Evolutionary conservation across 2,113 vertebrate genomes (phyloP).

Genomic region (Candoia aspera): DNA sequence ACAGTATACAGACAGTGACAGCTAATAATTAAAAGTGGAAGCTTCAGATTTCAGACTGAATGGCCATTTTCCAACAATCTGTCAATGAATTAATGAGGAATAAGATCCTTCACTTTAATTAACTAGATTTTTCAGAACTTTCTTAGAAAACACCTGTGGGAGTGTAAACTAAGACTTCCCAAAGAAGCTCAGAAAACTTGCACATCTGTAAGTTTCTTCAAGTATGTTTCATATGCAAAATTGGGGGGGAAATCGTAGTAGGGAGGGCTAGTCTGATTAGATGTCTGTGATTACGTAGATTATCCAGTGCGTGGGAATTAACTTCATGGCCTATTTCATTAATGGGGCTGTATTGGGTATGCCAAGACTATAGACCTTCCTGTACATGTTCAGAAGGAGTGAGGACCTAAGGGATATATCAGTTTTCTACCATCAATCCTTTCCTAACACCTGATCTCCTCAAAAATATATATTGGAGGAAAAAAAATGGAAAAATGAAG

Average conservation of each 20-base stretch:
- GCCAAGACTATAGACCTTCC: neutral
- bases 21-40: neutral
- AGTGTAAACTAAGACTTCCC: neutral
- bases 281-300: neutral
- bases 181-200: neutral
- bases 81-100: neutral
- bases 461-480: neutral
- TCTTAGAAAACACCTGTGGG: slow-evolving; percentile 12
- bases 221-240: neutral
- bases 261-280: neutral
- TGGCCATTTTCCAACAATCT: neutral
- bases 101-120: neutral
- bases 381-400: neutral
- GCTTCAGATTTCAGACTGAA: neutral
- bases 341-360: neutral
- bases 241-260: neutral
- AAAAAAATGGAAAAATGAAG: neutral
- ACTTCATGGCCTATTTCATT: neutral
- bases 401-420: neutral
- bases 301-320: neutral
- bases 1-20: neutral
- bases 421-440: neutral
- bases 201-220: neutral
- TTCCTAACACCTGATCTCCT: neutral
- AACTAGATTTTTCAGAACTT: neutral